These are phyloP conservation scores for Morus bassanus DNA, from an alignment of 2,797 vertebrate species.

Conservation along the genomic window DNA sequence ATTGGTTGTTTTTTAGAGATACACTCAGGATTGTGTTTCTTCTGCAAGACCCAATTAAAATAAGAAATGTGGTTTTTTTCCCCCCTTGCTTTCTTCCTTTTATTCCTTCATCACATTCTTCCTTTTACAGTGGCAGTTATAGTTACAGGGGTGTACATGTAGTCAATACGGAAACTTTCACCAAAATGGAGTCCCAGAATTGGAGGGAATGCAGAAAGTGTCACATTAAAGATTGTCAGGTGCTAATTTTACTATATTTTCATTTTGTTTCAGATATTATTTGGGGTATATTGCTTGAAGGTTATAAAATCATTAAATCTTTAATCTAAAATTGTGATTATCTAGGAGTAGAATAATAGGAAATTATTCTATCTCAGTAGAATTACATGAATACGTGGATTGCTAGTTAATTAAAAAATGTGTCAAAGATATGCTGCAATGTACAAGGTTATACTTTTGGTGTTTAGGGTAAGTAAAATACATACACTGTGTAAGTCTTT, in stretches of 20 bases:
- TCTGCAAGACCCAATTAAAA: constrained; percentile 19
- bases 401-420: not conserved
- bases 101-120: not conserved
- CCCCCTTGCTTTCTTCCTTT: not conserved
- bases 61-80: fast-evolving
- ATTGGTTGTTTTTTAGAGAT: not conserved
- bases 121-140: not conserved
- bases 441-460: not conserved
- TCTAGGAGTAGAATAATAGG: not conserved
- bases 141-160: not conserved
- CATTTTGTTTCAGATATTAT: not conserved
- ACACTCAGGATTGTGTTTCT: not conserved
- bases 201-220: not conserved
- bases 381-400: not conserved
- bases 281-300: not conserved
- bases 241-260: not conserved
- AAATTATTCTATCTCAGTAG: not conserved
- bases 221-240: not conserved
- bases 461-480: not conserved
- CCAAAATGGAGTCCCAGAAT: not conserved
- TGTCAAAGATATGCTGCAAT: not conserved
- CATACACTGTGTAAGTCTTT: not conserved
- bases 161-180: not conserved
- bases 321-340: not conserved
- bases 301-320: constrained; percentile 32